Percentiles rank a stretch among this genome's conserved stretches.
These are phyloP conservation scores for Sinosuthora webbiana DNA, from an alignment of 2,113 vertebrate species.

Conservation along the genomic window DNA sequence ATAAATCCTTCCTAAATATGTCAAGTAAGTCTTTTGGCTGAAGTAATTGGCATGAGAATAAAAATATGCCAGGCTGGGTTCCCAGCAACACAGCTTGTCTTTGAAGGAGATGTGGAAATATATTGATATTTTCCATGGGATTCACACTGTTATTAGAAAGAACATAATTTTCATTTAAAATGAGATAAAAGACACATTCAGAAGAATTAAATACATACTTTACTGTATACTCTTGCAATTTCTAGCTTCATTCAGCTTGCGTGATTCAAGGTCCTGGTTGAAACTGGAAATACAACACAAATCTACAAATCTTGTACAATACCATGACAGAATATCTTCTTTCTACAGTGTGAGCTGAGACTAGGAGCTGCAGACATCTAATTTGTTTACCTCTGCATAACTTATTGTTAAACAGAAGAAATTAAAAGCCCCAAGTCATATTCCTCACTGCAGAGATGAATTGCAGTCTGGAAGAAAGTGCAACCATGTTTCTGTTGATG, in stretches of 20 bases:
- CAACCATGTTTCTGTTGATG: neutral
- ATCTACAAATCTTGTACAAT: neutral
- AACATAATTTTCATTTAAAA: neutral
- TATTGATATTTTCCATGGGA: neutral
- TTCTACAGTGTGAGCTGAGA: neutral
- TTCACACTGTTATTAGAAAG: neutral
- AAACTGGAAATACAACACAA: neutral
- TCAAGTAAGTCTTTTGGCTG: neutral
- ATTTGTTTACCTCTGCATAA: conserved; percentile 18
- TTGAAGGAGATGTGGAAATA: neutral
- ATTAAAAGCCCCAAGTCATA: neutral
- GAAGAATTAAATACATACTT: neutral
- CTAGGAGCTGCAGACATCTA: neutral
- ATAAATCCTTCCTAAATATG: neutral
- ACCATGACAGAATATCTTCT: neutral
- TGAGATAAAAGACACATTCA: neutral
- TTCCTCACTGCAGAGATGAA: neutral
- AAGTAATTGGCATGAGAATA: neutral
- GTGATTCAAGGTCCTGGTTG: neutral
- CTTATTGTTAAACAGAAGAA: neutral
- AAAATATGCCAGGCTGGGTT: neutral
- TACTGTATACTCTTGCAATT: neutral
- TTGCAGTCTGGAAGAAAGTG: neutral
- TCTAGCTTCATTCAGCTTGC: neutral
- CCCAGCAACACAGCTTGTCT: neutral